Evolutionary conservation across 2,888 invertebrate genomes (phyloP).

Genomic region (Ceramica pisi): DNA sequence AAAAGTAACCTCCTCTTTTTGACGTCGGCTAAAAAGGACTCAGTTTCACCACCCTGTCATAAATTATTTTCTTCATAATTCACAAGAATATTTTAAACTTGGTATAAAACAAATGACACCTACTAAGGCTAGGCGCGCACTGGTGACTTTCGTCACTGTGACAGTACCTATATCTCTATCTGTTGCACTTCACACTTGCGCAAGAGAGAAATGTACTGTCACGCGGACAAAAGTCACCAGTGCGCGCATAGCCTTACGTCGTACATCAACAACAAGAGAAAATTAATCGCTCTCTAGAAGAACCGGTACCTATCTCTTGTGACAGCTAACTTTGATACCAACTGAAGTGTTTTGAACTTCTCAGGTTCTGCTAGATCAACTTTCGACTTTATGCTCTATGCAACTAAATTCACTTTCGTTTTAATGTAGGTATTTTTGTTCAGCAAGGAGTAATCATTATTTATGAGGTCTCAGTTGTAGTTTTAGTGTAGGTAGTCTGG

Average conservation of each 20-base stretch:
- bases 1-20: too few species aligned
- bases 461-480: neutral
- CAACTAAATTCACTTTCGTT: slow-evolving; percentile 1
- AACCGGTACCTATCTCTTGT: slow-evolving; percentile 14
- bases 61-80: slow-evolving; percentile 4
- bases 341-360: slow-evolving; percentile 2
- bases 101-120: neutral
- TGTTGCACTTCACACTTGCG: too few species aligned
- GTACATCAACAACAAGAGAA: slow-evolving; percentile 2
- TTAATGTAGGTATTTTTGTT: neutral
- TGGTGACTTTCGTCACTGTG: too few species aligned
- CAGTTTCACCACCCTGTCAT: neutral
- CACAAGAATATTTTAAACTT: slow-evolving; percentile 1
- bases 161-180: too few species aligned
- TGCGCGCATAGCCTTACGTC: too few species aligned
- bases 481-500: neutral
- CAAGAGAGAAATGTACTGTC: too few species aligned
- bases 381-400: neutral
- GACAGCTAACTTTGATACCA: slow-evolving; percentile 1
- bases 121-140: too few species aligned
- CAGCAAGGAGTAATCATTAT: slow-evolving; percentile 21
- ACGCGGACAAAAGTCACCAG: too few species aligned
- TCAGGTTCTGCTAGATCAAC: neutral
- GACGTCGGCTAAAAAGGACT: too few species aligned
- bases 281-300: slow-evolving; percentile 13